Evolutionary conservation across 1,140 invertebrate species (phyloP).

Genomic region (Aricia agestis): DNA sequence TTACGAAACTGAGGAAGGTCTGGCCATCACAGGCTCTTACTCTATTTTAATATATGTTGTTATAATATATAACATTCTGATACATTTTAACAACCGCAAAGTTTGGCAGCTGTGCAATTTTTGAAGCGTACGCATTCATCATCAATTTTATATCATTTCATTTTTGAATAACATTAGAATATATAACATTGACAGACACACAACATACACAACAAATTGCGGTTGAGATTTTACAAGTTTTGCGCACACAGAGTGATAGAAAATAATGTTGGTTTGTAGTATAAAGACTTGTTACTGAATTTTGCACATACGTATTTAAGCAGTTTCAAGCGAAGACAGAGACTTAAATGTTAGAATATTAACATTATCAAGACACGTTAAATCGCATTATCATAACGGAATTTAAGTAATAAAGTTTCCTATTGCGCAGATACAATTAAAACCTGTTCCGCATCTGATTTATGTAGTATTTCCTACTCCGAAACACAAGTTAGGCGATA

Average conservation of each 20-base stretch:
- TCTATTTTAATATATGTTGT: background rate
- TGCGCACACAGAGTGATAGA: too few species aligned
- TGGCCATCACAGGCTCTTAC: too few species aligned
- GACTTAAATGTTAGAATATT: background rate
- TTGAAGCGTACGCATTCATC: constrained; percentile 1
- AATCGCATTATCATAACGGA: background rate
- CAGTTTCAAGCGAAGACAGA: background rate
- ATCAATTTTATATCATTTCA: constrained; percentile 6
- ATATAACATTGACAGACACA: background rate
- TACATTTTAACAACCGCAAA: background rate
- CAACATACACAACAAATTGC: too few species aligned
- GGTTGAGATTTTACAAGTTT: too few species aligned
- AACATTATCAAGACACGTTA: background rate
- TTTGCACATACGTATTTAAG: background rate
- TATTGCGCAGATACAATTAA: background rate
- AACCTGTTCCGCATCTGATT: background rate
- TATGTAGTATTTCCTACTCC: background rate
- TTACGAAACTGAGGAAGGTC: too few species aligned
- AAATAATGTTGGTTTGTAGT: too few species aligned
- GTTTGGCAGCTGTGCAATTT: constrained; percentile 14
- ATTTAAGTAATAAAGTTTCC: background rate
- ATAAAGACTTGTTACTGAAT: background rate
- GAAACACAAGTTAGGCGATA: too few species aligned
- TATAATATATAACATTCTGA: background rate
- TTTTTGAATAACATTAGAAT: background rate